These are phyloP conservation scores for Nysson spinosus DNA, from an alignment of 2,888 invertebrate species.

Conservation along the genomic window DNA sequence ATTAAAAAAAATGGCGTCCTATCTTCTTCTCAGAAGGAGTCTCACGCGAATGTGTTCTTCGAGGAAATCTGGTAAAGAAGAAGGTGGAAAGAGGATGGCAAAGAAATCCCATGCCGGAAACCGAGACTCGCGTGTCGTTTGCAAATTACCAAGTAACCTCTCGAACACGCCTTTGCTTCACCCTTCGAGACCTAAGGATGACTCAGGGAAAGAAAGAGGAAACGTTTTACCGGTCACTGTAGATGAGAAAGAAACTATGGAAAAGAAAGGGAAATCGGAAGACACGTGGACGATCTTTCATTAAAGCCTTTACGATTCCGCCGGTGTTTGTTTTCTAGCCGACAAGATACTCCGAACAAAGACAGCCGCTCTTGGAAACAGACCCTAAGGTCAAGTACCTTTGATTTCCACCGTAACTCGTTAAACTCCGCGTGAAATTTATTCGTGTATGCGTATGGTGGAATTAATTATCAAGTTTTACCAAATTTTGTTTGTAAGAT, in stretches of 20 bases:
- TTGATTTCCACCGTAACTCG: slow-evolving; percentile 51
- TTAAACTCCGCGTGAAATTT: neutral
- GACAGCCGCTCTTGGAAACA: slow-evolving; percentile 10
- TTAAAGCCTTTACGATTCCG: slow-evolving; percentile 37
- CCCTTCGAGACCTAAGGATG: slow-evolving; percentile 31
- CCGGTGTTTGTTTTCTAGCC: too few species aligned
- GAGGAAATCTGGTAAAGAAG: neutral
- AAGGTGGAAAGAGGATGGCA: neutral
- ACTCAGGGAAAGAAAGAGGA: slow-evolving; percentile 24
- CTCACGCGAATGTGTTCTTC: too few species aligned
- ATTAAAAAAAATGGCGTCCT: too few species aligned
- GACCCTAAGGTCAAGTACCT: slow-evolving; percentile 56
- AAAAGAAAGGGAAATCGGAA: slow-evolving; percentile 34
- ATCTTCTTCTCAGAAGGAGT: too few species aligned
- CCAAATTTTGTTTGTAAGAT: too few species aligned
- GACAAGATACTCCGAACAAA: too few species aligned
- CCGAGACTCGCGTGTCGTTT: slow-evolving; percentile 55
- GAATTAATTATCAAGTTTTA: too few species aligned
- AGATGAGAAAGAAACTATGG: neutral
- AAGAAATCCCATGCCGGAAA: slow-evolving; percentile 42
- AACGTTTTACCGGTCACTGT: too few species aligned
- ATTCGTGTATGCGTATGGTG: neutral
- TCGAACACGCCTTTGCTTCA: slow-evolving; percentile 49
- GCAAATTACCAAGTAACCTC: slow-evolving; percentile 55
- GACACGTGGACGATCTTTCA: slow-evolving; percentile 16